Conservation (phyloP, 1,140 invertebrate species). For the Halictus rubicundus region DNA sequence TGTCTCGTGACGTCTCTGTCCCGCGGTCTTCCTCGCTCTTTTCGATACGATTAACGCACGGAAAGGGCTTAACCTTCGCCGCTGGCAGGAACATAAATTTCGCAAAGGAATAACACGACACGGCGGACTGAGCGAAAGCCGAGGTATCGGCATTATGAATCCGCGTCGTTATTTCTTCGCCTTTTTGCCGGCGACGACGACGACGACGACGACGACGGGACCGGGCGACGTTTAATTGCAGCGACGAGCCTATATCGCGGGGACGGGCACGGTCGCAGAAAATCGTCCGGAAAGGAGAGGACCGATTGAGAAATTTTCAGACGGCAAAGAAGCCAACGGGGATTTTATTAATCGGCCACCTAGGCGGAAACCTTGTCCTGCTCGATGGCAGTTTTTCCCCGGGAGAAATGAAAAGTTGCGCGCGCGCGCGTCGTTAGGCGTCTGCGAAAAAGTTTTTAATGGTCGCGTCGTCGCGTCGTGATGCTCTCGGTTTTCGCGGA, state of each 20-base stretch:
- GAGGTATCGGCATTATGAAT: conserved; percentile 51
- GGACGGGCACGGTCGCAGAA: no score
- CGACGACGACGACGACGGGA: neutral
- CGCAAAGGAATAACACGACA: conserved; percentile 48
- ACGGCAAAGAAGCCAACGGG: conserved; percentile 28
- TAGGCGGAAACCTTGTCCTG: neutral
- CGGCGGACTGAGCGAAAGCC: conserved; percentile 36
- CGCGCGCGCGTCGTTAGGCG: no score
- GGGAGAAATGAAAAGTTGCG: neutral
- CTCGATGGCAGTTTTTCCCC: neutral
- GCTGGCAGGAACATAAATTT: conserved; percentile 56
- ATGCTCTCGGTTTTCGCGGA: no score
- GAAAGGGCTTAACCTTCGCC: conserved; percentile 55
- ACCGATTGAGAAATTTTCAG: conserved; percentile 49
- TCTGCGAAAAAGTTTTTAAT: no score
- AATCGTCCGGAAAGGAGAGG: conserved; percentile 40
- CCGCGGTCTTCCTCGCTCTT: no score
- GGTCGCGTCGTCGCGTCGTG: no score
- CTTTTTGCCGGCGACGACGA: conserved; percentile 32
- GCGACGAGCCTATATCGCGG: conserved; percentile 28
- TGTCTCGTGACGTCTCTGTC: no score
- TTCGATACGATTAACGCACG: conserved; percentile 54
- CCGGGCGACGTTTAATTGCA: conserved; percentile 43
- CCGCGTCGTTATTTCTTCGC: conserved; percentile 44
- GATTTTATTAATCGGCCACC: conserved; percentile 33